Base-by-base conservation (phyloP, 2,797 vertebrate genomes). In the Florisuga fusca region DNA sequence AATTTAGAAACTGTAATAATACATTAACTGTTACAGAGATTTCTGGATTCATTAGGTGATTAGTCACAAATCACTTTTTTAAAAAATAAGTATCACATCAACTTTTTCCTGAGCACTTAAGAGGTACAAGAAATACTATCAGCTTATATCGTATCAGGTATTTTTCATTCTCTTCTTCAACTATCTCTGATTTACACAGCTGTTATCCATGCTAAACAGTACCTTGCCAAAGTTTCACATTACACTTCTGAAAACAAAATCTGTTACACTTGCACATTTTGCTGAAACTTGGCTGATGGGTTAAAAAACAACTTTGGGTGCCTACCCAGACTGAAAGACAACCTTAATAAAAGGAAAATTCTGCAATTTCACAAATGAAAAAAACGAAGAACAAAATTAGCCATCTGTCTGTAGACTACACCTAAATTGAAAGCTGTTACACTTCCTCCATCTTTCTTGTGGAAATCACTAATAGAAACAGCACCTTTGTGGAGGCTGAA, bases 341-440 rank as follows among this genome's bases (percentile, higher is more conserved):
- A 22, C 11, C 17, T 23, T 38, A 63, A 51, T 15, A 53, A 19
- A 69, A 67, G 12, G 4, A 77, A 84, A 82, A 71, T 38, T 67
- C 34, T 74, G 63, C 15, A 36, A 1, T 15, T 12, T 50, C 26
- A 11, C 22, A 53, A 78, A 69, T 6, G 1, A 78, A 75, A 75
- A 41, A 41, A 41, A 15, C 38, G 14, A 41, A 41, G 38, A 41
- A 41, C 38, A 41, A 41, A 41, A 41, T 41, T 41, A 14, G 38
- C 38, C 38, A 41, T 14, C 38, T 41, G 13, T 0, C 0, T 14
- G 17, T 9, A 59, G 38, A 73, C 29, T 13, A 16, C 13, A 80
- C 58, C 16, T 46, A 18, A 50, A 72, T 34, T 41, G 15, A 59
- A 87, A 36, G 22, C 9, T 54, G 54, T 19, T 36, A 17, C 2